phyloP scores from a whole-genome alignment of 2,113 vertebrate species.

The Paradisaea rubra region DNA sequence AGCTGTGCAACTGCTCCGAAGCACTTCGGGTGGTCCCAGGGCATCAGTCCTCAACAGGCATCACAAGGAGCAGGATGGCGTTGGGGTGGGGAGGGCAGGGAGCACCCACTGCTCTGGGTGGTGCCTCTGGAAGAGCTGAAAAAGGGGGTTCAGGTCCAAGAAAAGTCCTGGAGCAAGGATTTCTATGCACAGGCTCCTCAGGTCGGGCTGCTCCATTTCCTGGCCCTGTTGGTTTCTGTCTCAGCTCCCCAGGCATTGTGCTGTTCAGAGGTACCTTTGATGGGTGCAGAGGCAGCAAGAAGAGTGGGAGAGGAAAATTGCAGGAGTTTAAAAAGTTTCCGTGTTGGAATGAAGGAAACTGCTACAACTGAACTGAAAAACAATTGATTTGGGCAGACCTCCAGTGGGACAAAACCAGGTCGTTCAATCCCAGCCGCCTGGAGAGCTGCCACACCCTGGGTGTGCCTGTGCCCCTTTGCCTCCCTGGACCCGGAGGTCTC shows the following conservation, averaged over 20 bases:
- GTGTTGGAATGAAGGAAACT: not conserved
- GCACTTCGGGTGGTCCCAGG: too few species aligned
- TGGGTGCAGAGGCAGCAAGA: not conserved
- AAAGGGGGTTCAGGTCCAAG: not conserved
- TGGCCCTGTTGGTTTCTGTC: not conserved
- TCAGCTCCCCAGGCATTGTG: not conserved
- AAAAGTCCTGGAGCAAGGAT: not conserved
- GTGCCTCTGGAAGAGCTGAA: not conserved
- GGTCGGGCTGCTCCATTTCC: not conserved
- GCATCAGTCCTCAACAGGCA: not conserved
- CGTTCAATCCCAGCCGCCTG: not conserved
- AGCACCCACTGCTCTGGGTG: not conserved
- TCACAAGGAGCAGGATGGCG: rapidly evolving
- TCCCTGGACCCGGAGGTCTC: rapidly evolving
- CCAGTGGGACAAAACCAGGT: rapidly evolving
- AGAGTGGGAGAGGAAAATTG: not conserved
- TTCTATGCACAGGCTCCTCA: not conserved
- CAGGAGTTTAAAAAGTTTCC: not conserved
- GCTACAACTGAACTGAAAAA: not conserved
- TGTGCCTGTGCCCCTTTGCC: not conserved
- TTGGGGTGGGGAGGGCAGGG: not conserved
- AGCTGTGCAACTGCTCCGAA: not conserved
- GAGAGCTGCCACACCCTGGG: not conserved
- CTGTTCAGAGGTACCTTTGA: not conserved
- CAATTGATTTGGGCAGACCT: not conserved